These are phyloP conservation scores for Listronotus bonariensis DNA, from an alignment of 1,140 invertebrate species.

Conservation along the genomic window DNA sequence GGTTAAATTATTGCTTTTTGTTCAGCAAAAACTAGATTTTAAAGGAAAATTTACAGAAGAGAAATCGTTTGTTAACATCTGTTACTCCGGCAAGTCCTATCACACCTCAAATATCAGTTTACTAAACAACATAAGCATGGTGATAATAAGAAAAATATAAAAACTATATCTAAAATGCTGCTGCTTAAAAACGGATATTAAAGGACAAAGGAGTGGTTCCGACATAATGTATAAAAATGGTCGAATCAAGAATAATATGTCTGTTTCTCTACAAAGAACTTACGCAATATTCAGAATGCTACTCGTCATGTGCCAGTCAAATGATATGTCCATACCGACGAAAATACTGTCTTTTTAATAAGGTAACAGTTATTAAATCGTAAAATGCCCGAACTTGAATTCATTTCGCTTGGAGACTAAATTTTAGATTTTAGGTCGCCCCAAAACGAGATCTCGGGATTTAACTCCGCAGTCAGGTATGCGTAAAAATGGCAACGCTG, in stretches of 20 bases:
- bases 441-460: conserved; percentile 27
- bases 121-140: too few relatives aligned
- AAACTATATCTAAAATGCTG: conserved; percentile 1
- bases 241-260: conserved; percentile 6
- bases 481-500: conserved; percentile 43
- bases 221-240: conserved; percentile 1
- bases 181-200: background rate
- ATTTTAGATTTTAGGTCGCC: conserved; percentile 29
- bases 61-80: conserved; percentile 12
- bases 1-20: too few relatives aligned
- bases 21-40: too few relatives aligned
- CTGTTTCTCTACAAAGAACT: conserved; percentile 24
- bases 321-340: conserved; percentile 37
- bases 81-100: too few relatives aligned
- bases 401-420: conserved; percentile 38
- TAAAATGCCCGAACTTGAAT: conserved; percentile 31
- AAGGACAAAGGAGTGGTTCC: conserved; percentile 17
- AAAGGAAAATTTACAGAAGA: background rate
- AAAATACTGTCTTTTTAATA: conserved; percentile 15
- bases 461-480: conserved; percentile 33
- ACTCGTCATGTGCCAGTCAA: conserved; percentile 42
- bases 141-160: conserved; percentile 2
- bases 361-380: conserved; percentile 24
- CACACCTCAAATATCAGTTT: too few relatives aligned
- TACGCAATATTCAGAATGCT: conserved; percentile 23